Base-by-base conservation (phyloP, 2,888 invertebrate species). In the Machimus atricapillus region DNA sequence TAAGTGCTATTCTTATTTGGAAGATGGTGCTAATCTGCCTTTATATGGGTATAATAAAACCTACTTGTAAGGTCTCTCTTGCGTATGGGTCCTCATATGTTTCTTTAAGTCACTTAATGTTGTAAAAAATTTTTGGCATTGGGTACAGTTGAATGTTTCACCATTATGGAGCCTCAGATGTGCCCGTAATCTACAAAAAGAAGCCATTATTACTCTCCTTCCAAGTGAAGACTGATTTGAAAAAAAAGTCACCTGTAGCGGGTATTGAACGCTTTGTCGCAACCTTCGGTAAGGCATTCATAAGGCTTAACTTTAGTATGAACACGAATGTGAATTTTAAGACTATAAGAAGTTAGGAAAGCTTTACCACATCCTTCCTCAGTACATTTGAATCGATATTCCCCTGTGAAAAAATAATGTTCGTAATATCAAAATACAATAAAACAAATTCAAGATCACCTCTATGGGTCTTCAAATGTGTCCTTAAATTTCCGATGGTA, bases 381-480 rank as follows among this genome's bases (percentile, higher is more conserved):
- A 58, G 96, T 94, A 93, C 98, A 98, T 93, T 97, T 96, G 93
- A 98, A 98, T 91, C 97, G 95, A 93, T 96, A 98, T 94, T 98
- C 98, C 91, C 98, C 98, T 98, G 94, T 83, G 78, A 19, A 86
- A 85, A 73, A 40, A 8, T 52, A 31, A 9, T 9, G 40, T 40
- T 43, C 27, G 77, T 19, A 46, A 79, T 83, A 46, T 52, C 31
- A 27, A 37, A 66, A 23, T 40, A 14, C n/a, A 83, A 58, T 40
- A 14, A 83, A 58, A 19, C 77, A 58, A 81, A n/a, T n/a, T 27
- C n/a, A 46, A 40, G 1, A 90, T 90, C 93, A 98, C 98, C 98
- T 95, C 96, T 97, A 91, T 98, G 98, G 87, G 98, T 98, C 94
- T 98, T 98, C 94, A 97, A 95, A 93, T 98, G 98, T 88, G 98